Base-by-base conservation (phyloP, 2,797 vertebrate species). In the Pangasius macronema region DNA sequence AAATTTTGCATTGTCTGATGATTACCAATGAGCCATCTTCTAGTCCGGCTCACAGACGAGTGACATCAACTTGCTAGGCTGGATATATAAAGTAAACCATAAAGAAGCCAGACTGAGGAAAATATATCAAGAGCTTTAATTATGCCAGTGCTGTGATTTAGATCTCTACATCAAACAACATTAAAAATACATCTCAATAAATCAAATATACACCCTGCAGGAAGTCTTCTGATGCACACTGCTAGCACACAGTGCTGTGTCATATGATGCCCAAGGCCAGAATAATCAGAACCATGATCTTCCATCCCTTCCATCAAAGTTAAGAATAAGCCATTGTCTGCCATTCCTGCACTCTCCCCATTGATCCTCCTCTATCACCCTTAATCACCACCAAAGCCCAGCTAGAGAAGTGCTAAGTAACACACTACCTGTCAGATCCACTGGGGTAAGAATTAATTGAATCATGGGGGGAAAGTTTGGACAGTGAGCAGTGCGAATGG, bases 381-480 rank as follows among this genome's bases (percentile, higher is more conserved):
- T 92, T 92, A 93, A 93, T 92, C 92, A 92, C 85, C 70, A 42
- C 85, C 82, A 89, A 80, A 86, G 79, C 86, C 89, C 46, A 49
- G 85, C 87, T 89, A 85, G 80, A 89, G 86, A 89, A 89, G 88
- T 85, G 79, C 68, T 88, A 88, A 90, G 86, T 91, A 91, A 93
- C 91, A 92, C 87, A 88, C 90, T 90, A 89, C 91, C 87, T 92
- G 91, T 93, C 92, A 91, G 89, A 89, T 91, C 82, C 83, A 70
- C 82, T 84, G 49, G 86, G 86, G 85, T 86, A 88, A 87, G 87
- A 89, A 93, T 91, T 90, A 93, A 91, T 91, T 91, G 86, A 91
- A 91, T 93, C 90, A 85, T 85, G 84, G 88, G 91, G 90, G 91
- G 88, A 88, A 90, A 90, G 91, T 91, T 91, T 89, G 90, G 90